Conservation (phyloP, 2,797 vertebrate genomes). For the Phrynocephalus forsythii region DNA sequence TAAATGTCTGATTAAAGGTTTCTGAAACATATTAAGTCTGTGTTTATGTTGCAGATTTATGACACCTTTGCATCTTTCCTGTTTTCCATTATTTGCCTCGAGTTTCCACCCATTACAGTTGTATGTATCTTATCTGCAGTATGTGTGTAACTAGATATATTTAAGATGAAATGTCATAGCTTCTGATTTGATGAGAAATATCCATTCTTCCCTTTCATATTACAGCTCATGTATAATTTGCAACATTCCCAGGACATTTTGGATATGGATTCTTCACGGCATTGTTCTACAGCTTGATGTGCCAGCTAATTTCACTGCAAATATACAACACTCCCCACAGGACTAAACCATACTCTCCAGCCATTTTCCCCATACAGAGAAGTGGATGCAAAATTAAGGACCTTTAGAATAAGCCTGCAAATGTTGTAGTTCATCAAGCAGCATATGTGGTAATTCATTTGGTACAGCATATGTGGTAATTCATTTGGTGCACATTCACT, state of each 20-base stretch:
- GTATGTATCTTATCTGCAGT: background rate
- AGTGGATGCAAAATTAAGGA: background rate
- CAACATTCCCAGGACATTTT: background rate
- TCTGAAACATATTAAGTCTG: constrained; percentile 40
- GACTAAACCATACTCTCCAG: fast-evolving
- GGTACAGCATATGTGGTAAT: background rate
- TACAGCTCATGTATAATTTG: background rate
- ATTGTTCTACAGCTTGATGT: constrained; percentile 16
- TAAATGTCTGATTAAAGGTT: constrained; percentile 38
- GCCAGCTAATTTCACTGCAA: background rate
- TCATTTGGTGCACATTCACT: background rate
- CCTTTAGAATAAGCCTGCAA: background rate
- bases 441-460: background rate
- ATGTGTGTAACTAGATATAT: background rate
- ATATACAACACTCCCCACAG: background rate
- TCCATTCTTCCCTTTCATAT: background rate
- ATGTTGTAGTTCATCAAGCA: background rate
- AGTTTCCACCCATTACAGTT: constrained; percentile 11
- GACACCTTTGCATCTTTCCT: constrained; percentile 19
- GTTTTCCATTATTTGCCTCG: constrained; percentile 27
- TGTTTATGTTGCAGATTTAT: constrained; percentile 40
- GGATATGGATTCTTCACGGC: background rate
- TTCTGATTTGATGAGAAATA: constrained; percentile 4
- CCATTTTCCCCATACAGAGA: background rate
- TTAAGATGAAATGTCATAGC: constrained; percentile 10